Evolutionary conservation across 2,797 vertebrate species (phyloP).

Genomic region (Cuniculus paca): DNA sequence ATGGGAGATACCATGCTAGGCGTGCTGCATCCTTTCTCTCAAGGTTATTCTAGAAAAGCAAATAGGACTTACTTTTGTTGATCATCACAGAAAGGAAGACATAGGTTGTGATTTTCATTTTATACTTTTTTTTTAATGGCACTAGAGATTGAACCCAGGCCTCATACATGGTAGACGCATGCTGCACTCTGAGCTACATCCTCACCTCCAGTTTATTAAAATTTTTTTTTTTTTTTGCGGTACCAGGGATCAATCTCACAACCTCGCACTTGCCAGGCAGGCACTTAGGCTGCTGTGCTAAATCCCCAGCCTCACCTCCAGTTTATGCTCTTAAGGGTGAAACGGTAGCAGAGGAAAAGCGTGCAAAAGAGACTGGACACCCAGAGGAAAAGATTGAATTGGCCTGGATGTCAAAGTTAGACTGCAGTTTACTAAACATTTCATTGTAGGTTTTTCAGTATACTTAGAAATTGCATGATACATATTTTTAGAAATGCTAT

Average conservation of each 20-base stretch:
- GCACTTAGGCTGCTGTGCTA: no score
- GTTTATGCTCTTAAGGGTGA: neutral
- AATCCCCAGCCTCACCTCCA: no score
- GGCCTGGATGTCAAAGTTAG: neutral
- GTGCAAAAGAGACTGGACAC: neutral
- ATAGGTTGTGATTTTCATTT: neutral
- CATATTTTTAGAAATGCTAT: constrained; percentile 1
- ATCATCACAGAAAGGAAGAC: neutral
- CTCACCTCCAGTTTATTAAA: no score
- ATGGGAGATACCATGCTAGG: neutral
- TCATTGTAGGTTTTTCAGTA: neutral
- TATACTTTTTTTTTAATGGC: neutral
- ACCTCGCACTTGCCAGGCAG: no score
- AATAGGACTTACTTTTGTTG: neutral
- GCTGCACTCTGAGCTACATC: neutral
- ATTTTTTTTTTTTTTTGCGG: no score
- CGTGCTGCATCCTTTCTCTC: neutral
- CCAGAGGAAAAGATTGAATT: neutral
- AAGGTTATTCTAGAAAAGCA: neutral
- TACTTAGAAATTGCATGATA: neutral
- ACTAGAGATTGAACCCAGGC: neutral
- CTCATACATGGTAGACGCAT: neutral
- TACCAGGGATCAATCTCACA: no score
- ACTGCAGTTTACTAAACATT: neutral
- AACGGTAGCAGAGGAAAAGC: neutral